Percentiles rank a stretch among this genome's conserved stretches.
phyloP scores from a whole-genome alignment of 1,140 invertebrate species.

The Leptestheria dahalacensis region DNA sequence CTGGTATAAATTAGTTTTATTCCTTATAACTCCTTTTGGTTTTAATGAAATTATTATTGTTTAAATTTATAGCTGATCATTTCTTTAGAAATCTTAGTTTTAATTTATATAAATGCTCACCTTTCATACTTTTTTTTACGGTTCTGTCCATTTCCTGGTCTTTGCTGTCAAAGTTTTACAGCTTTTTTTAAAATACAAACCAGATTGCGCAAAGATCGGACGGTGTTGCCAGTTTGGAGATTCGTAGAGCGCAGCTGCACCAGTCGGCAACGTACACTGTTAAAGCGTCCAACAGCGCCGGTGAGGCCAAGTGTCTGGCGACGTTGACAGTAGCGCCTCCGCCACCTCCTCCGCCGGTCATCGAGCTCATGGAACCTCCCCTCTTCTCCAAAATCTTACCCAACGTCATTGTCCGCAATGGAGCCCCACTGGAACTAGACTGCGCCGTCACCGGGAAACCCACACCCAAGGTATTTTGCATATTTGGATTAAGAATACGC shows the following conservation, averaged over 20 bases:
- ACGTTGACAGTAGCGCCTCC: slow-evolving; percentile 35
- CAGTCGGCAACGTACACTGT: slow-evolving; percentile 62
- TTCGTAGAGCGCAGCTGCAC: slow-evolving; percentile 37
- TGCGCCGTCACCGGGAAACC: slow-evolving; percentile 53
- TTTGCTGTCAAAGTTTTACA: too few species aligned
- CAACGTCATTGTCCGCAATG: slow-evolving; percentile 35
- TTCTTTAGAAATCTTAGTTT: too few species aligned
- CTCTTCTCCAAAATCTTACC: slow-evolving; percentile 46
- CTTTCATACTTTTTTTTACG: too few species aligned
- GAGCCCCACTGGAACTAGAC: slow-evolving; percentile 48
- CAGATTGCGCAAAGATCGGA: not conserved
- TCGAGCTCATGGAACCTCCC: slow-evolving; percentile 41
- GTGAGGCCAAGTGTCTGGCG: slow-evolving; percentile 65
- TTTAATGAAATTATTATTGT: too few species aligned
- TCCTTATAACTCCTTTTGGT: too few species aligned
- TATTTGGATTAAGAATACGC: too few species aligned
- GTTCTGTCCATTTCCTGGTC: too few species aligned
- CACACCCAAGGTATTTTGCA: slow-evolving; percentile 52
- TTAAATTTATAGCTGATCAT: too few species aligned
- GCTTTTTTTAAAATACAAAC: not conserved
- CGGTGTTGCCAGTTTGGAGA: slow-evolving; percentile 19
- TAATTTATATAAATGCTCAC: too few species aligned
- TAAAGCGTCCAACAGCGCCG: slow-evolving; percentile 49
- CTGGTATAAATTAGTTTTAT: too few species aligned
- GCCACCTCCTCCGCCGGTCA: slow-evolving; percentile 24